Evolutionary conservation across 30 jellyfish, hydroid and myxozoan species (phyloP), one percentile per base, ranked within the genome.

Genomic region (Chrysaora quinquecirrha): DNA sequence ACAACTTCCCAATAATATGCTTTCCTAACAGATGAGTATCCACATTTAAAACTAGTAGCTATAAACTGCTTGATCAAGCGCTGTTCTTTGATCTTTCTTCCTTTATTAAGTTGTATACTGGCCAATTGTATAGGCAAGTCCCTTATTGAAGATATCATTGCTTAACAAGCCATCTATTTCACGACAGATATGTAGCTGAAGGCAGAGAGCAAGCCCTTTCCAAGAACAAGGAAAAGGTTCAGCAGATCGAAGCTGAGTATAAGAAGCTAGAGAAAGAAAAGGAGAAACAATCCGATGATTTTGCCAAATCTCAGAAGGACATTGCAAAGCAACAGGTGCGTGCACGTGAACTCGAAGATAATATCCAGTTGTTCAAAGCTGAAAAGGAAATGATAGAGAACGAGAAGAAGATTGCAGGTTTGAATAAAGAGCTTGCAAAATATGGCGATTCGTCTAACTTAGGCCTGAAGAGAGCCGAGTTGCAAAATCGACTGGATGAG

Each of bases 341-440:
- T 27, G 95, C 61, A 9, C 87, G 98, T 6, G 98, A 93, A 34
- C 80, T 93, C 9, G 96, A 87, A 29, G 98, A 93, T 79, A 93
- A 93, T 56, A 22, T 93, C 47, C 23, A 54, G 82, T 35, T 76
- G 38, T 63, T 75, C 64, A 35, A 79, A 32, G 81, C 84, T 11
- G 88, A 80, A 52, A 31, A 12, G 0, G 98, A 91, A 60, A 84
- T 85, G 21, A 68, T 33, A 21, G 66, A 73, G 22, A 48, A 29
- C 0, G 87, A 80, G 23, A 38, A 34, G 35, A 83, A 85, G 66
- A 73, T 91, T 7, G 18, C 83, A 1, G 72, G 66, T 34, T 35
- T 78, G 73, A 62, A 35, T 7, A 34, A 67, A 38, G 93, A 91
- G 76, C 82, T 91, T 9, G 30, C 73, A 19, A 80, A 79, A 54